Evolutionary conservation across 2,797 vertebrate species (phyloP), one percentile per base, ranked within the genome.

Genomic region (Notolabrus celidotus): DNA sequence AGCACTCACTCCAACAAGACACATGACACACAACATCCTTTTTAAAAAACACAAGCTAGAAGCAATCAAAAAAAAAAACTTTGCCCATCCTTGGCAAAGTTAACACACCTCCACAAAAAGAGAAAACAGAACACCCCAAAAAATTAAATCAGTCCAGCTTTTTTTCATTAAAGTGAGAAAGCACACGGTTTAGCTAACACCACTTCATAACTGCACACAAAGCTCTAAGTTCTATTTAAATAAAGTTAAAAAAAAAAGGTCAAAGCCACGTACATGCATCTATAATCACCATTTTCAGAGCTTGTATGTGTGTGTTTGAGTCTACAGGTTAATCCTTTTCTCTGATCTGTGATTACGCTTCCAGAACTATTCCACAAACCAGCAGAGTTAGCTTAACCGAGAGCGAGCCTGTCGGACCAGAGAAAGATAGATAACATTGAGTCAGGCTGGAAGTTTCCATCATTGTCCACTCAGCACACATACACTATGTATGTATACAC

Each of bases 281-380:
- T 95, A 96, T 99, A 98, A 98, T 99, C 98, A 98, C 98, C 98
- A 96, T 97, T 97, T 96, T 92, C 94, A 96, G 96, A 96, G 96
- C 96, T 96, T 93, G 96, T 96, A 96, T 95, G 95, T 96, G 95
- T 95, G 94, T 92, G 95, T 96, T 94, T 97, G 97, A 97, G 93
- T 96, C 95, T 99, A 98, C 96, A 93, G 96, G 97, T 96, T 96
- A 97, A 95, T 96, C 94, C 90, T 89, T 91, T 47, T 88, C 87
- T 91, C 89, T 93, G 93, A 94, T 93, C 92, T 96, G 95, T 94
- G 95, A 97, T 96, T 84, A 97, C 84, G 97, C 95, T 95, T 94
- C 93, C 94, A 96, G 96, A 96, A 96, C 96, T 98, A 99, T 96
- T 96, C 97, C 96, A 96, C 95, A 96, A 97, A 97, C 94, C 96